Evolutionary conservation across 2,113 vertebrate genomes (phyloP).

Genomic region (Trogon melanurus): DNA sequence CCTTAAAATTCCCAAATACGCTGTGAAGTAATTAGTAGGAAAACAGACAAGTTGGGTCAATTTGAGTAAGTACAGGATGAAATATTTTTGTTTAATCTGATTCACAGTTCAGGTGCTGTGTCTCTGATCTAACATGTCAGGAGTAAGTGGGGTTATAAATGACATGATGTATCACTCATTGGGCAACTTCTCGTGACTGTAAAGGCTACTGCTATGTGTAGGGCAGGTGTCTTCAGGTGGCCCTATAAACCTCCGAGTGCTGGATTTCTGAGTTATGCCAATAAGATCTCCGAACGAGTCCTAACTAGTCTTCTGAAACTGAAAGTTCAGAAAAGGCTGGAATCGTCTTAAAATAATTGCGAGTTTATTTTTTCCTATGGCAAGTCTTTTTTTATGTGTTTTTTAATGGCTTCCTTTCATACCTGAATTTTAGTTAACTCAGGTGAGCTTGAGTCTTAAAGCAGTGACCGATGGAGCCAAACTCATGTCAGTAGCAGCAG

Average conservation of each 20-base stretch:
- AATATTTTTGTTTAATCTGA: neutral
- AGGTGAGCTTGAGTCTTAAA: neutral
- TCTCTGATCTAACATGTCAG: neutral
- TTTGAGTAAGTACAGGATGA: neutral
- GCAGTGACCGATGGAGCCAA: neutral
- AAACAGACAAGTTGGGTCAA: neutral
- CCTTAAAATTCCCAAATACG: neutral
- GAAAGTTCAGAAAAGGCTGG: neutral
- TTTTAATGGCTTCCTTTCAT: neutral
- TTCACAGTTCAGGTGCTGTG: neutral
- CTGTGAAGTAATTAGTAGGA: neutral
- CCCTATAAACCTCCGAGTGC: neutral
- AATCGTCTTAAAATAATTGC: neutral
- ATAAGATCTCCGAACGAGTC: neutral
- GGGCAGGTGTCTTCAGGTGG: neutral
- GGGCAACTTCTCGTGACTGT: neutral
- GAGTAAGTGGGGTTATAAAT: neutral
- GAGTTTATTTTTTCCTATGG: neutral
- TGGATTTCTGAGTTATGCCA: neutral
- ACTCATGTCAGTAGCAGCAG: neutral
- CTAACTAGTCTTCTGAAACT: neutral
- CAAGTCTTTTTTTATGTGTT: too few species aligned
- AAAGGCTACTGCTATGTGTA: neutral
- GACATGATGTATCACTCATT: neutral
- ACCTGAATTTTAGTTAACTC: neutral